Evolutionary conservation across 2,797 vertebrate genomes (phyloP).

Genomic region (Falco berigora): DNA sequence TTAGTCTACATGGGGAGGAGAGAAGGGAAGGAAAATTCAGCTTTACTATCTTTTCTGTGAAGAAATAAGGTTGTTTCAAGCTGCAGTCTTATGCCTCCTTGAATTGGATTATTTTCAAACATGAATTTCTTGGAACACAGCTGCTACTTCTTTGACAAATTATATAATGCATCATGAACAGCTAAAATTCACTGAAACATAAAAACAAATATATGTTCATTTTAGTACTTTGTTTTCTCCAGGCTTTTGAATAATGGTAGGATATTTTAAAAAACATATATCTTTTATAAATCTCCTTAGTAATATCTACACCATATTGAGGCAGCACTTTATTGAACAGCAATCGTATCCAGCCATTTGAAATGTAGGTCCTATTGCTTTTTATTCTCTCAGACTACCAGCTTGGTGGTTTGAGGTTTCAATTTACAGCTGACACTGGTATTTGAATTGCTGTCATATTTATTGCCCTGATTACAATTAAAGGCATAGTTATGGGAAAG

Average conservation of each 20-base stretch:
- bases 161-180: conserved; percentile 31
- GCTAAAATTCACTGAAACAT: conserved; percentile 36
- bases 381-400: conserved; percentile 29
- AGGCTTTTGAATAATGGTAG: conserved; percentile 1
- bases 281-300: conserved; percentile 57
- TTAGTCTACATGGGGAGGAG: not conserved
- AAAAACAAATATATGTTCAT: conserved; percentile 57
- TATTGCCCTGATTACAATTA: conserved; percentile 55
- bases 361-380: conserved; percentile 23
- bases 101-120: conserved; percentile 14
- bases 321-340: conserved; percentile 42
- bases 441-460: conserved; percentile 31
- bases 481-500: conserved; percentile 16
- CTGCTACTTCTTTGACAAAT: conserved; percentile 25
- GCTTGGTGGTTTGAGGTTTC: conserved; percentile 44
- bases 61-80: conserved; percentile 17
- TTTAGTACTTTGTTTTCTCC: conserved; percentile 41
- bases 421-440: conserved; percentile 35
- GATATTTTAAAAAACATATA: conserved; percentile 2
- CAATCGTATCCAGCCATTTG: not conserved
- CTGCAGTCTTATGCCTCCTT: not conserved
- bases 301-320: conserved; percentile 22
- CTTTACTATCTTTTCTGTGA: not conserved
- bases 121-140: conserved; percentile 9
- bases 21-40: not conserved